A percentile compares a stretch with the other conserved stretches of the same genome.
These are phyloP conservation scores for Albula glossodonta DNA, from an alignment of 2,113 vertebrate species.

Conservation along the genomic window DNA sequence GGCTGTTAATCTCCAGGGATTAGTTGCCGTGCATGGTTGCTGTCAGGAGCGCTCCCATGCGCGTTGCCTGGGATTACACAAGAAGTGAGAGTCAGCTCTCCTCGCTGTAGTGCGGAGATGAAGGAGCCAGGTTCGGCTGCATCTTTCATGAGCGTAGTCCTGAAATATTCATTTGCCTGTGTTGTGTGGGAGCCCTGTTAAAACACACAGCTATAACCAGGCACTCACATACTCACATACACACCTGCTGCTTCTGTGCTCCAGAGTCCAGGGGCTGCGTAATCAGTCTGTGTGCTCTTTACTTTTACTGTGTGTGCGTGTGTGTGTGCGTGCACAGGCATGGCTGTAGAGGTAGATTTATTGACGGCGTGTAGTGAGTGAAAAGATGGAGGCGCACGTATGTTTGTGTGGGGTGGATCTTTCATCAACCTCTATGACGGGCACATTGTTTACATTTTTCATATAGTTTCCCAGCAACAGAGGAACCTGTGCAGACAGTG, in stretches of 20 bases:
- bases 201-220: background rate
- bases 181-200: background rate
- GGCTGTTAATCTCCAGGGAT: too few relatives aligned
- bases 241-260: background rate
- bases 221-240: background rate
- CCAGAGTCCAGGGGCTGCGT: background rate
- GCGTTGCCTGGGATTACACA: background rate
- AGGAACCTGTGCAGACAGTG: background rate
- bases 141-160: background rate
- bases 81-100: background rate
- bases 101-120: background rate
- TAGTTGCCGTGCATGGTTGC: too few relatives aligned
- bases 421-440: background rate
- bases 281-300: background rate
- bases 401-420: background rate
- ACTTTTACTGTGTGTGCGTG: background rate
- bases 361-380: background rate
- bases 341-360: slow-evolving; percentile 13
- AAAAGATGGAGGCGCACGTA: background rate
- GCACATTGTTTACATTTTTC: background rate
- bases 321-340: slow-evolving; percentile 10
- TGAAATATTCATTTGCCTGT: background rate
- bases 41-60: too few relatives aligned
- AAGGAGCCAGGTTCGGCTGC: background rate
- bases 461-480: background rate